Evolutionary conservation across 2,113 vertebrate genomes (phyloP), one percentile per base, ranked within the genome.

Genomic region (Saccopteryx leptura): DNA sequence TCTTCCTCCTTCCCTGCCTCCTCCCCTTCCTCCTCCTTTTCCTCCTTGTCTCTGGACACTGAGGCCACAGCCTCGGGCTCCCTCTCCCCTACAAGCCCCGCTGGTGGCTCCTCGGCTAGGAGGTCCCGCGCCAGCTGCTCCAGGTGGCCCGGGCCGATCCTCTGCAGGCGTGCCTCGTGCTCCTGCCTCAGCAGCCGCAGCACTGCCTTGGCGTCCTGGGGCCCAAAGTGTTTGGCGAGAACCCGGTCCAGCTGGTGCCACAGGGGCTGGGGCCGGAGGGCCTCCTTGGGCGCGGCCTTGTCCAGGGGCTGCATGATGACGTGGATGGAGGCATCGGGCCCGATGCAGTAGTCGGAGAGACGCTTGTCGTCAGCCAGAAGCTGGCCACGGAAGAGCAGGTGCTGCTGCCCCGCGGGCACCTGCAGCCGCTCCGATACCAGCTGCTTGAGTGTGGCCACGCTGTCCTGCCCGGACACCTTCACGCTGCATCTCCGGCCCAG

Each of bases 401-500:
- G 91, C 95, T 95, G 96, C 94, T 56, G 96, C n/a, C 94, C 87
- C 81, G 76, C 97, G 0, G 96, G 96, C 31, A 97, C 91, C 48
- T 87, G 93, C 21, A 97, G 93, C 61, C 17, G 56, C 85, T 96
- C 21, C 0, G 94, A 97, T 24, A 96, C 97, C 58, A 96, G 88
- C 65, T 96, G 97, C 95, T 96, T 97, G 61, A 97, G 85, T 26
- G 18, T 61, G 80, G 96, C 96, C 90, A 98, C 71, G 1, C 92
- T 97, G 76, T 97, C 96, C 19, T 95, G 90, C 24, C 96, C 94
- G 0, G 95, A 96, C 28, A 97, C 96, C 85, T 92, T 75, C 65
- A 97, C 90, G 79, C 75, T 90, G 89, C 97, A 97, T 96, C 92
- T 93, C 93, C 58, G 65, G 48, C 96, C 97, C 63, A 97, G 88